These are phyloP conservation scores for Noctua janthina DNA, from an alignment of 2,888 invertebrate genomes.

Conservation along the genomic window DNA sequence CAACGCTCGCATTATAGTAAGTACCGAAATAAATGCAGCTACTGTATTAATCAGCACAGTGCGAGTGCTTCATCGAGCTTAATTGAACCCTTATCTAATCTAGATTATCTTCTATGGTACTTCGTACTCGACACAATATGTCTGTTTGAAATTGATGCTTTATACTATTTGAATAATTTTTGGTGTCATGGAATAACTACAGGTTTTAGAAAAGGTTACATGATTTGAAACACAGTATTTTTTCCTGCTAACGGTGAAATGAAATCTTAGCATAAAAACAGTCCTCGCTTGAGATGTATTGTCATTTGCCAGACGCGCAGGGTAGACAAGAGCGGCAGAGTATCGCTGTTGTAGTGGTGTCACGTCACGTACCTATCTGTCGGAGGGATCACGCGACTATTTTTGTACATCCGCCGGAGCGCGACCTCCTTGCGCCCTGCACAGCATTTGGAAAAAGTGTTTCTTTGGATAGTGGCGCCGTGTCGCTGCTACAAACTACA, in stretches of 20 bases:
- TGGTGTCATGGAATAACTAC: neutral
- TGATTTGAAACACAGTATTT: neutral
- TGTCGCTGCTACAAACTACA: neutral
- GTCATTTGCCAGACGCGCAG: neutral
- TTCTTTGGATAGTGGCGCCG: neutral
- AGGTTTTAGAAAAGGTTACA: conserved; percentile 5
- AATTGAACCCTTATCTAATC: conserved; percentile 42
- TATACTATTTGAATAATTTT: neutral
- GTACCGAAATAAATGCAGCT: conserved; percentile 45
- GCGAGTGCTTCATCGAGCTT: conserved; percentile 32
- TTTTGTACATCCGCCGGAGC: conserved; percentile 66
- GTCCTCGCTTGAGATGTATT: neutral
- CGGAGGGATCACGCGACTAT: conserved; percentile 51
- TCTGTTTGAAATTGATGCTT: neutral
- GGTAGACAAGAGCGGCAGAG: neutral
- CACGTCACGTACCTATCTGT: neutral
- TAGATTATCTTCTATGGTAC: conserved; percentile 8
- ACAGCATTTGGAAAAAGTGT: conserved; percentile 36
- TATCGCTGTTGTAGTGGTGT: neutral
- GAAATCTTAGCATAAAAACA: neutral
- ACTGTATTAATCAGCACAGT: conserved; percentile 44
- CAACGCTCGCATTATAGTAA: conserved; percentile 33
- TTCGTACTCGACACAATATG: neutral
- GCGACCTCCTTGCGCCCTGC: conserved; percentile 11
- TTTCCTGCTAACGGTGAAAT: conserved; percentile 2